Percentiles rank a stretch among this genome's conserved stretches.
These are phyloP conservation scores for Epicauta chinensis DNA, from an alignment of 1,140 invertebrate genomes.

Conservation along the genomic window DNA sequence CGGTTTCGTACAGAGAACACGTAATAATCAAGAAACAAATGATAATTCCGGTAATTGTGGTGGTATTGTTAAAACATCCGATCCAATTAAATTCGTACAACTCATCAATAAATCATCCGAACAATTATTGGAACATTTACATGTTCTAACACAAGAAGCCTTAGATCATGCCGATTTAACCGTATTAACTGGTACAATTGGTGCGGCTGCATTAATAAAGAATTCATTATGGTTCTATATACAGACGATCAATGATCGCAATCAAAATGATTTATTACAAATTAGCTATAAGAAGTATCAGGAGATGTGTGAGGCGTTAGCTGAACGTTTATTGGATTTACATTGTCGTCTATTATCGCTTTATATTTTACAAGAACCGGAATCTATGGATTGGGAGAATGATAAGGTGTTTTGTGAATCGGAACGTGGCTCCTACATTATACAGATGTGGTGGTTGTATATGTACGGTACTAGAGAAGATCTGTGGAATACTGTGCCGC, in stretches of 20 bases:
- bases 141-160: conserved; percentile 70
- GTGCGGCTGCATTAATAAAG: conserved; percentile 67
- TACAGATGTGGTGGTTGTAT: conserved; percentile 82
- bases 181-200: conserved; percentile 68
- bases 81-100: conserved; percentile 63
- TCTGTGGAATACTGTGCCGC: conserved; percentile 73
- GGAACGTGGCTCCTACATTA: conserved; percentile 64
- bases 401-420: conserved; percentile 56
- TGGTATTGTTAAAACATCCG: conserved; percentile 60
- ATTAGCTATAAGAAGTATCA: conserved; percentile 65
- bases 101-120: conserved; percentile 63
- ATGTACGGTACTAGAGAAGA: conserved; percentile 72
- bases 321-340: conserved; percentile 68
- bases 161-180: conserved; percentile 73
- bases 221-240: conserved; percentile 70
- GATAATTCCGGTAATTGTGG: conserved; percentile 41
- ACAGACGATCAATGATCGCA: conserved; percentile 48
- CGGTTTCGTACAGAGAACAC: conserved; percentile 40
- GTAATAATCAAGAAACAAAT: conserved; percentile 30
- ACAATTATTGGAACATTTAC: conserved; percentile 65
- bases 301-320: conserved; percentile 73
- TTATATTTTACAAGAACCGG: conserved; percentile 71
- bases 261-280: conserved; percentile 38
- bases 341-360: conserved; percentile 67
- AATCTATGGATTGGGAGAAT: conserved; percentile 62